Conservation (phyloP, 2,797 vertebrate species). For the Trachops cirrhosus region DNA sequence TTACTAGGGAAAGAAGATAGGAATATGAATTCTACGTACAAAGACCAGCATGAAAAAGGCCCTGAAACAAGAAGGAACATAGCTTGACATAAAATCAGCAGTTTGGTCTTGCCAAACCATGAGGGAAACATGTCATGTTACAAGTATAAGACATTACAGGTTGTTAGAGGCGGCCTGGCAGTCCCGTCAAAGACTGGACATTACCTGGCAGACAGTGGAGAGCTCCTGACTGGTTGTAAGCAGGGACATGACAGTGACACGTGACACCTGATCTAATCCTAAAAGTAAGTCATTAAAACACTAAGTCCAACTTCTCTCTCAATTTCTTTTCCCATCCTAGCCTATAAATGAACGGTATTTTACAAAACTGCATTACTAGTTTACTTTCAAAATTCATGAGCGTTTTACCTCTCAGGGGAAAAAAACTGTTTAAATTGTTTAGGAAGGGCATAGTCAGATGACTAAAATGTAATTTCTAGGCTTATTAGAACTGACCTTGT, state of each 20-base stretch:
- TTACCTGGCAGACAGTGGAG: background rate
- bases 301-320: background rate
- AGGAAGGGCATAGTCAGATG: background rate
- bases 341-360: background rate
- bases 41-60: background rate
- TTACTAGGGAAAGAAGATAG: background rate
- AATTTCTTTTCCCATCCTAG: background rate
- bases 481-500: background rate
- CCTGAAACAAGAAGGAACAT: background rate
- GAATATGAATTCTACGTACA: background rate
- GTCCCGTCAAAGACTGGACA: background rate
- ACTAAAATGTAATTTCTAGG: conserved; percentile 1
- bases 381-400: conserved; percentile 27
- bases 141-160: background rate
- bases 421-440: conserved; percentile 21
- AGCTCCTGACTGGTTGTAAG: background rate
- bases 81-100: conserved; percentile 6
- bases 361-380: conserved; percentile 22
- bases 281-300: background rate
- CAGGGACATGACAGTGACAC: background rate
- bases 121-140: background rate
- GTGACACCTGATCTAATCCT: background rate
- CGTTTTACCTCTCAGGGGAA: background rate
- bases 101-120: background rate
- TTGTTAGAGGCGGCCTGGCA: background rate